Conservation (phyloP, 2,113 vertebrate genomes). For the Stomatorhinus ivindoensis region DNA sequence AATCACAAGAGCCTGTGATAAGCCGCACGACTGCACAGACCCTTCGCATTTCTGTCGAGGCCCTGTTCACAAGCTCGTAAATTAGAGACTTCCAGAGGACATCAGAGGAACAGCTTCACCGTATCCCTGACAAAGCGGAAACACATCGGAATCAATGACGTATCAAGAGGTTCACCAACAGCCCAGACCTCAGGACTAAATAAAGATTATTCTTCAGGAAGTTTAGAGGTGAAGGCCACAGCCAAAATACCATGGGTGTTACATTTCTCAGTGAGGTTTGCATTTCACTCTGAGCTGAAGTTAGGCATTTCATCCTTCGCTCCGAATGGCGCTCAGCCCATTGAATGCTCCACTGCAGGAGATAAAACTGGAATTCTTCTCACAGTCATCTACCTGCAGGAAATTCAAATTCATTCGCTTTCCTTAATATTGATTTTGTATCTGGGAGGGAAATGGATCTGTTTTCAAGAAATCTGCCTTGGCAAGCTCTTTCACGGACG, state of each 20-base stretch:
- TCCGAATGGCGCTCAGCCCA: neutral
- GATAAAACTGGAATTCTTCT: neutral
- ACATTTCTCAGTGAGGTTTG: neutral
- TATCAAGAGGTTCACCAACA: neutral
- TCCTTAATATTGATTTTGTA: neutral
- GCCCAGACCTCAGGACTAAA: neutral
- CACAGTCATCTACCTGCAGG: neutral
- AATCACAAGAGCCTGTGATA: neutral
- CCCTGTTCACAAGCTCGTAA: neutral
- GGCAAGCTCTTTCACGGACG: neutral
- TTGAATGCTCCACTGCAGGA: neutral
- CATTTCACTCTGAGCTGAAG: neutral
- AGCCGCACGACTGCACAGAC: neutral
- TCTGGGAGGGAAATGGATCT: neutral
- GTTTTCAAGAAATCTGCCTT: neutral
- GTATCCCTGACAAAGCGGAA: neutral
- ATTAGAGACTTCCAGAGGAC: neutral
- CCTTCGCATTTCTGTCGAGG: neutral
- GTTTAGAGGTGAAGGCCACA: neutral
- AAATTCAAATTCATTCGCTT: neutral
- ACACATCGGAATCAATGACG: neutral
- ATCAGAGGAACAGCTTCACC: neutral
- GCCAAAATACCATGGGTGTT: neutral
- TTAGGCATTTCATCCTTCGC: neutral
- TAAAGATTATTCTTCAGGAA: neutral